Conservation (phyloP, 2,888 invertebrate genomes). For the Drosophila atripex region DNA sequence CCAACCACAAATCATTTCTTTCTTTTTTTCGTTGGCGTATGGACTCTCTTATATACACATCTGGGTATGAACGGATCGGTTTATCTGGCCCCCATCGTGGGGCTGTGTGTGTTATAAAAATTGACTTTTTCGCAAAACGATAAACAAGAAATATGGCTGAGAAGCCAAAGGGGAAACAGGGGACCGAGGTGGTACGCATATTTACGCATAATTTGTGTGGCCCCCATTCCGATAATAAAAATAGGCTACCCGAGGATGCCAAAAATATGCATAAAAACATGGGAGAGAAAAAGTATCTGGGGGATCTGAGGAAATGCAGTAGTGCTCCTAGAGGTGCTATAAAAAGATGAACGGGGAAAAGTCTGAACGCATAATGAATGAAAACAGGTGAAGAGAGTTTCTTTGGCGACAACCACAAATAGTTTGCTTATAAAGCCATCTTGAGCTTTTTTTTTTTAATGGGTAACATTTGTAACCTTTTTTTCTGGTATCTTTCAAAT, state of each 20-base stretch:
- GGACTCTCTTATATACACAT: slow-evolving; percentile 45
- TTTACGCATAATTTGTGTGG: slow-evolving; percentile 73
- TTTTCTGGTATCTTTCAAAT: slow-evolving; percentile 9
- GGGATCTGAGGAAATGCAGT: slow-evolving; percentile 44
- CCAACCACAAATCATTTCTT: slow-evolving; percentile 68
- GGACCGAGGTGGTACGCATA: slow-evolving; percentile 43
- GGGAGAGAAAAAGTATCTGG: slow-evolving; percentile 1
- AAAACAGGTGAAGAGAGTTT: slow-evolving; percentile 56
- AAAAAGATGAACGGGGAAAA: slow-evolving; percentile 46
- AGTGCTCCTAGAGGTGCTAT: slow-evolving; percentile 55
- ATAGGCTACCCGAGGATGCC: slow-evolving; percentile 53
- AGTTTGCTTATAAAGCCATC: slow-evolving; percentile 25
- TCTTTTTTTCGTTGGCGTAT: slow-evolving; percentile 2
- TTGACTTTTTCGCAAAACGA: slow-evolving; percentile 75
- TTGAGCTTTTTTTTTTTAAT: neutral
- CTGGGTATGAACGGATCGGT: slow-evolving; percentile 21
- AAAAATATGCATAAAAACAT: slow-evolving; percentile 54
- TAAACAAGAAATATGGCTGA: slow-evolving; percentile 68
- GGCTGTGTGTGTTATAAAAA: slow-evolving; percentile 62
- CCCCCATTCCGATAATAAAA: slow-evolving; percentile 56
- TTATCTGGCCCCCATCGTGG: slow-evolving; percentile 38
- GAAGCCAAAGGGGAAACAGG: slow-evolving; percentile 16
- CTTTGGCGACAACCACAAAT: slow-evolving; percentile 9
- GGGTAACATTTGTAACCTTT: slow-evolving; percentile 17
- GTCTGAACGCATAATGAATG: slow-evolving; percentile 43